Conservation (phyloP, 2,888 invertebrate species). For the Xestia xanthographa region DNA sequence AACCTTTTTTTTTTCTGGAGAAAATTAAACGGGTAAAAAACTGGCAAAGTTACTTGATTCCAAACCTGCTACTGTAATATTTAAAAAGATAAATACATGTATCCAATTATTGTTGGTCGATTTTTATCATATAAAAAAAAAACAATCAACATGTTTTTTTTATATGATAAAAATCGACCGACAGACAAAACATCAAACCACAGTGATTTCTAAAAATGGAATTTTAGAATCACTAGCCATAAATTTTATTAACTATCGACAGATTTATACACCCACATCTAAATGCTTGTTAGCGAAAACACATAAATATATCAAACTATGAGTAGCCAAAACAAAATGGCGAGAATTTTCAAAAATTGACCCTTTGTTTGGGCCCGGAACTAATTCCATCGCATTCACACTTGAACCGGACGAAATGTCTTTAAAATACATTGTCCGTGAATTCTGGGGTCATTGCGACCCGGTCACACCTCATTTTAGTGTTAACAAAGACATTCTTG, state of each 20-base stretch:
- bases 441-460: constrained; percentile 84
- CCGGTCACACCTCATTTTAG: constrained; percentile 84
- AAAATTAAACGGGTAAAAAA: neutral
- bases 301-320: constrained; percentile 82
- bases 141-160: too few relatives aligned
- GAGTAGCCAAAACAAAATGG: constrained; percentile 79
- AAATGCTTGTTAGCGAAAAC: constrained; percentile 77
- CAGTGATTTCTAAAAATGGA: neutral
- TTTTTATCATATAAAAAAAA: too few relatives aligned
- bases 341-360: constrained; percentile 81
- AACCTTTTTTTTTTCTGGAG: neutral
- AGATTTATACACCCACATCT: constrained; percentile 77
- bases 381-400: constrained; percentile 87
- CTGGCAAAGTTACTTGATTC: neutral
- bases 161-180: too few relatives aligned
- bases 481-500: constrained; percentile 72
- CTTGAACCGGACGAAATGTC: constrained; percentile 84
- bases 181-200: neutral
- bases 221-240: constrained; percentile 25
- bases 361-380: constrained; percentile 84
- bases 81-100: neutral
- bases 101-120: too few relatives aligned
- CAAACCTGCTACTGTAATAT: neutral
- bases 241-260: constrained; percentile 60
- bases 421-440: constrained; percentile 88